Percentiles rank a stretch among this genome's conserved stretches.
phyloP scores from a whole-genome alignment of 2,797 vertebrate species.

The Takifugu ocellatus region DNA sequence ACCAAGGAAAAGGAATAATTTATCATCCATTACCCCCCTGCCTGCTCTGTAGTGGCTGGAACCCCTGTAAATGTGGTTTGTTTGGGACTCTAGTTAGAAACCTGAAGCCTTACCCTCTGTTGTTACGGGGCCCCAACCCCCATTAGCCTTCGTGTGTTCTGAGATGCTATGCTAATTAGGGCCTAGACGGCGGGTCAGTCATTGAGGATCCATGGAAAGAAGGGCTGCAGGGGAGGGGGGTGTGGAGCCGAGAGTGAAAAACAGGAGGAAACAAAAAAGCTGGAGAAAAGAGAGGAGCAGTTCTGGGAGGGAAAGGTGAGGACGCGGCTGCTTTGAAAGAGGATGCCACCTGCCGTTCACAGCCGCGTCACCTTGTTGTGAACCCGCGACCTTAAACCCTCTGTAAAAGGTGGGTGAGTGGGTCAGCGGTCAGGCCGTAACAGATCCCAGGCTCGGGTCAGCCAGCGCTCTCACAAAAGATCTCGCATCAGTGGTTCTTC shows the following conservation, averaged over 20 bases:
- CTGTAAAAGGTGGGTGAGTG: slow-evolving; percentile 71
- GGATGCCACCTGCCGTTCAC: slow-evolving; percentile 66
- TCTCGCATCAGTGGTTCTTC: slow-evolving; percentile 67
- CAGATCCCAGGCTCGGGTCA: slow-evolving; percentile 60
- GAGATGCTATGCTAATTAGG: slow-evolving; percentile 76
- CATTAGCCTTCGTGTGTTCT: slow-evolving; percentile 67
- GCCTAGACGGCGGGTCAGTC: slow-evolving; percentile 55
- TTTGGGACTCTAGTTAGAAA: slow-evolving; percentile 59
- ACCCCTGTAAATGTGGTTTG: slow-evolving; percentile 58
- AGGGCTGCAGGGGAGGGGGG: slow-evolving; percentile 13
- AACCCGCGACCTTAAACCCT: slow-evolving; percentile 75
- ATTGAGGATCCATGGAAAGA: slow-evolving; percentile 54
- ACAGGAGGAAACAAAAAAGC: slow-evolving; percentile 26
- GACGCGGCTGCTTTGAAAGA: slow-evolving; percentile 70
- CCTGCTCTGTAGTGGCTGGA: slow-evolving; percentile 38
- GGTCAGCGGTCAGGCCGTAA: slow-evolving; percentile 75
- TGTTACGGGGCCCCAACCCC: slow-evolving; percentile 55
- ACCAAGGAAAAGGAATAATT: slow-evolving; percentile 43
- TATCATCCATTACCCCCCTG: slow-evolving; percentile 51
- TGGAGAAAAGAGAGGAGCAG: slow-evolving; percentile 21
- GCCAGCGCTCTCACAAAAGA: slow-evolving; percentile 71
- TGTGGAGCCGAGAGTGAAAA: slow-evolving; percentile 8
- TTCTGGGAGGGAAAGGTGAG: slow-evolving; percentile 61
- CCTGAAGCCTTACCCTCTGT: slow-evolving; percentile 59
- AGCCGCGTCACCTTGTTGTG: slow-evolving; percentile 77